phyloP scores from a whole-genome alignment of 2,113 vertebrate genomes.

The Neodontobutis hainanensis region DNA sequence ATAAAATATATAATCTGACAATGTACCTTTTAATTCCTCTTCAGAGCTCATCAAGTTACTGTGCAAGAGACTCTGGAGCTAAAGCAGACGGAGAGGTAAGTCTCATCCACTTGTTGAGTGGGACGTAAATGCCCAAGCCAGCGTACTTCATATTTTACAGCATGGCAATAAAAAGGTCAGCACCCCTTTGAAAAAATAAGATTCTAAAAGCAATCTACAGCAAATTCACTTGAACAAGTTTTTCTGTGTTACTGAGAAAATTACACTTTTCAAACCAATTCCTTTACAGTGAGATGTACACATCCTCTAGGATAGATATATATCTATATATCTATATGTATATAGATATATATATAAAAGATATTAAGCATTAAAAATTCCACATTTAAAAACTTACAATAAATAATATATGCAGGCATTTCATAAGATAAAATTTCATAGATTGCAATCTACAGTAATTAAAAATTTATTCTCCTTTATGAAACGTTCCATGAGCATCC shows the following conservation, averaged over 20 bases:
- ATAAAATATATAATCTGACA: slow-evolving; percentile 99
- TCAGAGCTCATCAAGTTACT: slow-evolving; percentile 98
- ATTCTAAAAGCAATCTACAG: slow-evolving; percentile 99
- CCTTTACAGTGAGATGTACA: slow-evolving; percentile 99
- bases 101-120: slow-evolving; percentile 93
- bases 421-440: slow-evolving; percentile 94
- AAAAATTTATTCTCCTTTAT: slow-evolving; percentile 82
- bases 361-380: slow-evolving; percentile 99
- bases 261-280: slow-evolving; percentile 98
- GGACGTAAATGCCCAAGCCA: slow-evolving; percentile 87
- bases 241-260: slow-evolving; percentile 90
- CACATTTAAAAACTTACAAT: slow-evolving; percentile 99
- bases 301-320: slow-evolving; percentile 93
- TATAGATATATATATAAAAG: slow-evolving; percentile 87
- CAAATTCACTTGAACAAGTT: slow-evolving; percentile 85
- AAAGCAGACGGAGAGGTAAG: slow-evolving; percentile 96
- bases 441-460: slow-evolving; percentile 89
- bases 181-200: slow-evolving; percentile 97
- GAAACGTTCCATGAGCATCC: slow-evolving; percentile 79
- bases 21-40: slow-evolving; percentile 93
- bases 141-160: slow-evolving; percentile 93
- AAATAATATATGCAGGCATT: slow-evolving; percentile 99
- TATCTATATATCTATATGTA: no score
- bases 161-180: slow-evolving; percentile 96
- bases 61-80: slow-evolving; percentile 96